Conservation (phyloP, 2,113 vertebrate species). For the Stomatorhinus ivindoensis region DNA sequence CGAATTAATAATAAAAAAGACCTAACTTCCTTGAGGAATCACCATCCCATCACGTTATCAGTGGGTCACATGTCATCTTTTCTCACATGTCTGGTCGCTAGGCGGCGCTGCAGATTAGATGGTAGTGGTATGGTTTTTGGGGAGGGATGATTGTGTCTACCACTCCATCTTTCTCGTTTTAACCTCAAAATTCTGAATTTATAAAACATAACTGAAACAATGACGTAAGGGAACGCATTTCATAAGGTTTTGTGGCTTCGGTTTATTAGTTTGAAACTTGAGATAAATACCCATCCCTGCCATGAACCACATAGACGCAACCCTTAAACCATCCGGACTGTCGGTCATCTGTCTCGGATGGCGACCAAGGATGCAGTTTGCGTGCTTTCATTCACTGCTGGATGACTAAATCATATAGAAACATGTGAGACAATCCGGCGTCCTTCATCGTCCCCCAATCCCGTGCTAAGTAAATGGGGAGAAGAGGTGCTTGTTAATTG, state of each 20-base stretch:
- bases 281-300: background rate
- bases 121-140: background rate
- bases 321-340: background rate
- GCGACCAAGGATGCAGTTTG: background rate
- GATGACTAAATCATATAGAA: background rate
- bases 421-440: background rate
- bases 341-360: background rate
- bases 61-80: background rate
- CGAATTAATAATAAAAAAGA: background rate
- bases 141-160: background rate
- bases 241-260: background rate
- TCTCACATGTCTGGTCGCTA: background rate
- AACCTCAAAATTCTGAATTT: background rate
- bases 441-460: background rate
- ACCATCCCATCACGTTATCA: background rate
- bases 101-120: background rate
- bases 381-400: background rate
- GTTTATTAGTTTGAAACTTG: background rate
- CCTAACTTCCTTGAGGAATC: background rate
- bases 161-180: background rate
- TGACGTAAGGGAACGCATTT: background rate
- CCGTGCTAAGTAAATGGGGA: background rate
- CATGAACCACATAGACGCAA: background rate
- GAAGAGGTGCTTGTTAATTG: background rate
- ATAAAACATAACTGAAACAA: background rate